Evolutionary conservation across 2,797 vertebrate genomes (phyloP).

Genomic region (Myotis myotis): DNA sequence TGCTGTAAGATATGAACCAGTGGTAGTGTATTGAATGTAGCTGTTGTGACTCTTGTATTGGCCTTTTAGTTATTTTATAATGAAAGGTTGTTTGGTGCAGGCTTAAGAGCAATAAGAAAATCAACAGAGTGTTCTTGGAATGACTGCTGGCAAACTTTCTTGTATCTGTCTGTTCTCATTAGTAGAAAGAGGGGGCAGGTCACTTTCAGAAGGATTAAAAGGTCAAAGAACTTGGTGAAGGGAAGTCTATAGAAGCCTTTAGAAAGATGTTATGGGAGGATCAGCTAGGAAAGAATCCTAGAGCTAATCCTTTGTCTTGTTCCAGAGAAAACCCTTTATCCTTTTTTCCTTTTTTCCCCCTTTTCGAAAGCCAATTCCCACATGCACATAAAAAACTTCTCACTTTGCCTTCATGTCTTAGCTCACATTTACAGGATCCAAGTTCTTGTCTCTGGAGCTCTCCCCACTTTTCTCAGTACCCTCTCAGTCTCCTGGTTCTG

Average conservation of each 20-base stretch:
- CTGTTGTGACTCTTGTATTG: background rate
- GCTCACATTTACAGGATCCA: background rate
- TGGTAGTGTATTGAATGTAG: background rate
- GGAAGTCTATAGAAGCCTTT: conserved; percentile 74
- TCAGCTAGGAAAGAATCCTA: conserved; percentile 79
- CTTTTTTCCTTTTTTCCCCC: background rate
- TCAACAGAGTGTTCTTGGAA: conserved; percentile 54
- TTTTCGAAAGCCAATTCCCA: background rate
- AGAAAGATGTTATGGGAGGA: conserved; percentile 78
- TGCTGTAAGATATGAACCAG: background rate
- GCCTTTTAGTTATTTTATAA: background rate
- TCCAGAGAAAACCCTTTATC: conserved; percentile 49
- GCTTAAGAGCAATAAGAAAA: conserved; percentile 16
- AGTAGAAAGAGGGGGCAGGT: conserved; percentile 64
- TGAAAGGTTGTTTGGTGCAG: background rate
- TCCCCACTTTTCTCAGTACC: background rate
- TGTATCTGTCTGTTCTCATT: conserved; percentile 63
- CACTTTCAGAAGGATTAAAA: conserved; percentile 84
- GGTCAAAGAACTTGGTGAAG: conserved; percentile 79
- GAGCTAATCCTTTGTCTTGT: conserved; percentile 75
- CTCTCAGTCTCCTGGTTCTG: fast-evolving
- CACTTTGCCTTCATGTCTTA: background rate
- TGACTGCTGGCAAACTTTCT: conserved; percentile 32
- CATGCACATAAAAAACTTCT: background rate
- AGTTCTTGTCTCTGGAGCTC: background rate